Evolutionary conservation across 2,888 invertebrate species (phyloP).

Genomic region (Noctua comes): DNA sequence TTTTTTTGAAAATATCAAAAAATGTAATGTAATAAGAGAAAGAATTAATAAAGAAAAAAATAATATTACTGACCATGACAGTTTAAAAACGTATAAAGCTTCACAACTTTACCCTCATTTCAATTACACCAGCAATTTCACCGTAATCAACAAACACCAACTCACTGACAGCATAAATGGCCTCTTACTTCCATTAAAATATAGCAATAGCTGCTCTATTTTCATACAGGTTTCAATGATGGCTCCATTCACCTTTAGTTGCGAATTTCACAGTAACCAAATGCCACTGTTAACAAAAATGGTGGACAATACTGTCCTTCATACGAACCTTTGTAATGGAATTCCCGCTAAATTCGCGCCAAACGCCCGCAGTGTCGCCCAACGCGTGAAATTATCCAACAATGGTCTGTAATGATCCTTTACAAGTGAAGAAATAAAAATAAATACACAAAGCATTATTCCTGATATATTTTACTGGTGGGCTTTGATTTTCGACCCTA

Average conservation of each 20-base stretch:
- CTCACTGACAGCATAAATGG: conserved; percentile 34
- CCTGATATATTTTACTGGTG: conserved; percentile 65
- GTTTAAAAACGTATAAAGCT: no score
- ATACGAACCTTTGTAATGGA: conserved; percentile 76
- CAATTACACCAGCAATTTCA: conserved; percentile 19
- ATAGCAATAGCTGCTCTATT: conserved; percentile 53
- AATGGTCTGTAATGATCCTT: conserved; percentile 87
- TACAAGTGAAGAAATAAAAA: conserved; percentile 85
- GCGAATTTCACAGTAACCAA: conserved; percentile 71
- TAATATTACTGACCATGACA: no score
- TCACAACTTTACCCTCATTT: not conserved
- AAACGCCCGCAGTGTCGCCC: conserved; percentile 86
- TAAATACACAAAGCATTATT: conserved; percentile 79
- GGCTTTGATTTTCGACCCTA: conserved; percentile 66
- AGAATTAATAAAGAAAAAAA: no score
- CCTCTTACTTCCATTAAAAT: conserved; percentile 35
- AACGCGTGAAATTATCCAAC: conserved; percentile 89
- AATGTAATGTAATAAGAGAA: no score
- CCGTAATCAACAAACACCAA: conserved; percentile 23
- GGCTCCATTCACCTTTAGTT: conserved; percentile 66
- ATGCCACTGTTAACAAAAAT: conserved; percentile 74
- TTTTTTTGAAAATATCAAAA: no score
- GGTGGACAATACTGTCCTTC: conserved; percentile 74
- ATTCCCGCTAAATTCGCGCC: conserved; percentile 84
- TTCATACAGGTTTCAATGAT: conserved; percentile 55